These are phyloP conservation scores for Camelus dromedarius DNA, from an alignment of 2,113 vertebrate genomes.

Conservation along the genomic window DNA sequence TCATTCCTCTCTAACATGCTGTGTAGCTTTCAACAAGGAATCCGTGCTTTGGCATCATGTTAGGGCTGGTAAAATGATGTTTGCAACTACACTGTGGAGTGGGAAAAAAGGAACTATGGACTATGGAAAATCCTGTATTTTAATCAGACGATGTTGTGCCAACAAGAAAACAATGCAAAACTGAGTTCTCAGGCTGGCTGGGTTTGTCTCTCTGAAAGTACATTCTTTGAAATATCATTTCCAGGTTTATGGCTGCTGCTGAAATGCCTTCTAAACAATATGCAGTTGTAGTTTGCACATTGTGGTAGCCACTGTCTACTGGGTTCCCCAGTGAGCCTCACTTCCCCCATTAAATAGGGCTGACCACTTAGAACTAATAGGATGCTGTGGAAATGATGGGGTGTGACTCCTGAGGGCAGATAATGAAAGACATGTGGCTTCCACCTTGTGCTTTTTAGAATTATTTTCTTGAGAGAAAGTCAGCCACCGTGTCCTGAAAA, in stretches of 20 bases:
- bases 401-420: neutral
- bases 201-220: neutral
- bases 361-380: neutral
- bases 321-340: neutral
- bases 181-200: neutral
- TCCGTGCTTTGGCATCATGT: neutral
- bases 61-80: neutral
- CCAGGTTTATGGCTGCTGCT: neutral
- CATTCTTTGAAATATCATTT: constrained; percentile 18
- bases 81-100: neutral
- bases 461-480: neutral
- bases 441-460: neutral
- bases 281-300: neutral
- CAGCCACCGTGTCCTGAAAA: neutral
- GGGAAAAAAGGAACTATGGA: neutral
- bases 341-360: neutral
- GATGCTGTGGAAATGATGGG: neutral
- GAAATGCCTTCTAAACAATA: neutral
- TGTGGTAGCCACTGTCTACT: neutral
- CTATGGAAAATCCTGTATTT: neutral
- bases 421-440: neutral
- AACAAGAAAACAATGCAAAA: neutral
- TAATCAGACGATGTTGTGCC: neutral
- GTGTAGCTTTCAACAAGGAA: neutral
- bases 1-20: neutral